Conservation (phyloP, 2,113 vertebrate genomes). For the Protobothrops flavoviridis region DNA sequence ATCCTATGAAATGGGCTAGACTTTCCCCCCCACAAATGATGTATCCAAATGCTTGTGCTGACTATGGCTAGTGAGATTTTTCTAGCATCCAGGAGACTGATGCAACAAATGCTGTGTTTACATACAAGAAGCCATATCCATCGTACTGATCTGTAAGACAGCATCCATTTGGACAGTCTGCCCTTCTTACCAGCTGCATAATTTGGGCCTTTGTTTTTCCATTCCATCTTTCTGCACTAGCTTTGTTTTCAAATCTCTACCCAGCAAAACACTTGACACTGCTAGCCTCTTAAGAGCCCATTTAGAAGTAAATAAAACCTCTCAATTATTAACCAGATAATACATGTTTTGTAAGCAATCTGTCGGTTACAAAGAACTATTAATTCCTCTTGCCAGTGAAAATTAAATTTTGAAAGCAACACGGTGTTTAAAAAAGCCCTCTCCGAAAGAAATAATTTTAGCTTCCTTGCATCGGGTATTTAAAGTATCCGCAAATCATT, state of each 20-base stretch:
- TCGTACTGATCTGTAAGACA: neutral
- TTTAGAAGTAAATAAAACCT: neutral
- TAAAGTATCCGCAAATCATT: neutral
- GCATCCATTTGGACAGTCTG: neutral
- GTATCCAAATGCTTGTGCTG: neutral
- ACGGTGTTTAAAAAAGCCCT: neutral
- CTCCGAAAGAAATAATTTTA: neutral
- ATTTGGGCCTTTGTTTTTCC: neutral
- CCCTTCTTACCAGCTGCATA: neutral
- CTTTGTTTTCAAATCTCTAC: neutral
- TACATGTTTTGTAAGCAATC: neutral
- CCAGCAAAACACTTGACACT: neutral
- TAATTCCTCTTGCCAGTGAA: neutral
- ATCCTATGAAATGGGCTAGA: neutral
- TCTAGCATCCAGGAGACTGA: neutral
- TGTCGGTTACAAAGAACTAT: neutral
- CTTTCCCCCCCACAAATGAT: neutral
- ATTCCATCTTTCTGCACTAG: neutral
- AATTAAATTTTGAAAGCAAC: neutral
- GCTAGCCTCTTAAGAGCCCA: neutral
- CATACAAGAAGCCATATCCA: neutral
- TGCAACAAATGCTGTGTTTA: neutral
- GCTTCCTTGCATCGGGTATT: neutral
- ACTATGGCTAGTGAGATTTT: neutral
- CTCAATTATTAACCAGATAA: neutral